phyloP scores from a whole-genome alignment of 2,797 vertebrate species.

The Gymnoscopelus braueri region DNA sequence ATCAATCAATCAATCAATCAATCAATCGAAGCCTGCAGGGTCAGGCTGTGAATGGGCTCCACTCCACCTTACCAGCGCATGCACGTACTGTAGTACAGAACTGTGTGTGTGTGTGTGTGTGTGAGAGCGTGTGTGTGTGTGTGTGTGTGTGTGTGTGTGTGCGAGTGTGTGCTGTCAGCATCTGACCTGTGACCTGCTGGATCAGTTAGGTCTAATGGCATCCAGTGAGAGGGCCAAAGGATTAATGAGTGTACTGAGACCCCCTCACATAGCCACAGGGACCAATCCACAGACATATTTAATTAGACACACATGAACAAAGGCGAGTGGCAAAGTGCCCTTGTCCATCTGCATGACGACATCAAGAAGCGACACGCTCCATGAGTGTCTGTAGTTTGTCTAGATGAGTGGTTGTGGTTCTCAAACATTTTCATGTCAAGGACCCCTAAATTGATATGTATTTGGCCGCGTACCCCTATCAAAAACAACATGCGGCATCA shows the following conservation, averaged over 20 bases:
- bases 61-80: constrained; percentile 26
- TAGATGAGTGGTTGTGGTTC: no score
- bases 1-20: no score
- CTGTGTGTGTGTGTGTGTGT: background rate
- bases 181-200: constrained; percentile 42
- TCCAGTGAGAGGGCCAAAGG: constrained; percentile 39
- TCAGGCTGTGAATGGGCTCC: background rate
- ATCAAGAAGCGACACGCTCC: constrained; percentile 42
- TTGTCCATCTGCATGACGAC: constrained; percentile 50
- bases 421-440: no score
- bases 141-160: background rate
- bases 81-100: constrained; percentile 13
- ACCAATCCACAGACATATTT: constrained; percentile 36
- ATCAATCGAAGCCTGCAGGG: constrained; percentile 20
- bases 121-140: background rate
- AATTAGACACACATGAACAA: constrained; percentile 60
- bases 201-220: constrained; percentile 21
- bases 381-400: constrained; percentile 37
- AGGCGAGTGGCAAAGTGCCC: constrained; percentile 48
- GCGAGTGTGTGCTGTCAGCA: constrained; percentile 13
- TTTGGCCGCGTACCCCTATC: no score
- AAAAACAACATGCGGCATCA: no score
- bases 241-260: constrained; percentile 61
- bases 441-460: no score
- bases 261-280: constrained; percentile 43